phyloP scores from a whole-genome alignment of 2,113 vertebrate species.

The Platysternon megacephalum region DNA sequence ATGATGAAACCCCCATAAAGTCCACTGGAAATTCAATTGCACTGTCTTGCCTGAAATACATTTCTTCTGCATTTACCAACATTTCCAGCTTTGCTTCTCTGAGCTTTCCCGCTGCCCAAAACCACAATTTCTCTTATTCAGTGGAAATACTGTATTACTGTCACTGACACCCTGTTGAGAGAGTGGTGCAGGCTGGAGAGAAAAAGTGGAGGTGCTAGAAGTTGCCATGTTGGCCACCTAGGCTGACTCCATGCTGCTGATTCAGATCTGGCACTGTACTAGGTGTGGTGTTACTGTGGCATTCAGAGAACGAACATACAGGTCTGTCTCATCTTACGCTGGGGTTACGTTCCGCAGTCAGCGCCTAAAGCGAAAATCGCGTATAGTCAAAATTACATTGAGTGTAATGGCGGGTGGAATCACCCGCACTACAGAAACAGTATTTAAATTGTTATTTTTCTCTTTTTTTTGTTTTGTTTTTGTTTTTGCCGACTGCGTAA shows the following conservation, averaged over 20 bases:
- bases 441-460: too few species aligned
- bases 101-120: not conserved
- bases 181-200: not conserved
- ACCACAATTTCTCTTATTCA: not conserved
- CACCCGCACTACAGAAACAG: too few species aligned
- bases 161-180: not conserved
- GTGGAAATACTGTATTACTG: not conserved
- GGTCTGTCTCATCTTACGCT: too few species aligned
- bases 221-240: not conserved
- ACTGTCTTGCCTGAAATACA: not conserved
- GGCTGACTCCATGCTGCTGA: not conserved
- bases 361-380: too few species aligned
- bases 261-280: not conserved
- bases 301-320: not conserved
- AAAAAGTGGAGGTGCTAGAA: not conserved
- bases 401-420: too few species aligned
- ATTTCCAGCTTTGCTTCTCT: not conserved
- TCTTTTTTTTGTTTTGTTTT: too few species aligned
- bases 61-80: accelerated
- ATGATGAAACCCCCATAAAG: accelerated
- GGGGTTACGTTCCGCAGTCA: too few species aligned
- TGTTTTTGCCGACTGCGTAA: too few species aligned
- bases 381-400: too few species aligned
- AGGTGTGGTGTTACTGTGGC: not conserved
- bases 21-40: accelerated